These are phyloP conservation scores for Scrobipalpa atriplicella DNA, from an alignment of 2,888 invertebrate species.

Conservation along the genomic window DNA sequence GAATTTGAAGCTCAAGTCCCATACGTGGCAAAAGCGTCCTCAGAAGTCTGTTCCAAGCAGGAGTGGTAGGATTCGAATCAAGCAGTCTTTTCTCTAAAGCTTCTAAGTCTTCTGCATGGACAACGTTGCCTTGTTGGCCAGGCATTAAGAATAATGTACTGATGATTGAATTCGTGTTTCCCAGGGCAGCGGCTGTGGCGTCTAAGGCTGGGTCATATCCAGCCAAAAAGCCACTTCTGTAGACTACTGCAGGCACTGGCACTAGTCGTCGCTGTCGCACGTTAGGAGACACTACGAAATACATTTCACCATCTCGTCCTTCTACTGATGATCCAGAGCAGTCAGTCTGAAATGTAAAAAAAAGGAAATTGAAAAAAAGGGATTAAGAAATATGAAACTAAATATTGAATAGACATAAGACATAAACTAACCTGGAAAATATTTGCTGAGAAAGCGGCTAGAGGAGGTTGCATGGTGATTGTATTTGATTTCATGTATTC, in stretches of 20 bases:
- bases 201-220: conserved; percentile 93
- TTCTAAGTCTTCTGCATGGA: conserved; percentile 90
- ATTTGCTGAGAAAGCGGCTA: conserved; percentile 92
- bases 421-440: conserved; percentile 85
- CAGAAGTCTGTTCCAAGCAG: conserved; percentile 88
- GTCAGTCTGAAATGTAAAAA: conserved; percentile 86
- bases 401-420: not conserved
- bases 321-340: conserved; percentile 88
- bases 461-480: conserved; percentile 87
- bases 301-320: conserved; percentile 93
- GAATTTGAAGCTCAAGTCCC: conserved; percentile 91
- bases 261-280: conserved; percentile 90
- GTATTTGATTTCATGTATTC: conserved; percentile 90
- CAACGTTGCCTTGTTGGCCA: conserved; percentile 91
- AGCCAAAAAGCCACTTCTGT: conserved; percentile 89
- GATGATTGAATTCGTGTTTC: conserved; percentile 86
- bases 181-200: conserved; percentile 91
- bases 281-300: conserved; percentile 91
- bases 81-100: conserved; percentile 87
- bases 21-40: conserved; percentile 88
- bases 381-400: not conserved
- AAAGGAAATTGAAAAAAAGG: conserved; percentile 13
- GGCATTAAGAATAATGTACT: conserved; percentile 93
- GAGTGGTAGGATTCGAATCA: conserved; percentile 85
- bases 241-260: conserved; percentile 92